A percentile compares a stretch with the other conserved stretches of the same genome.
These are phyloP conservation scores for Eremobia ochroleuca DNA, from an alignment of 2,888 invertebrate genomes.

Conservation along the genomic window DNA sequence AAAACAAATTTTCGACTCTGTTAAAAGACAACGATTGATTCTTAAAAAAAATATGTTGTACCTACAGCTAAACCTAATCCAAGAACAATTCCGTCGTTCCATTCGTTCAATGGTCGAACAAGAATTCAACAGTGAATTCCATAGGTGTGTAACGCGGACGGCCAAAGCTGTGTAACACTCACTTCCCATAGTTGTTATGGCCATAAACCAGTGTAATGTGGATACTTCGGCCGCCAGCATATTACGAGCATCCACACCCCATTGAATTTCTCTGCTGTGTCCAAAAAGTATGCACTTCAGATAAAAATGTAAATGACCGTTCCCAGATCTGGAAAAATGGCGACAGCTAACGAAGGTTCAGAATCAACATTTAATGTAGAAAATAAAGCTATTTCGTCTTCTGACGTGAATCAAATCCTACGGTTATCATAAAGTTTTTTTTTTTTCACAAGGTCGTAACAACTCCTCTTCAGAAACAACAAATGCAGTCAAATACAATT, in stretches of 20 bases:
- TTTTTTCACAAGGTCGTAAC: background rate
- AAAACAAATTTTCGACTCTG: background rate
- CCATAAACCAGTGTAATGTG: conserved; percentile 47
- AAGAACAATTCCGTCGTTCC: conserved; percentile 12
- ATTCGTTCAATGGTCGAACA: conserved; percentile 8
- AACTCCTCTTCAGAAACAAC: background rate
- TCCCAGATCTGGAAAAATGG: background rate
- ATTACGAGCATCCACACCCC: conserved; percentile 42
- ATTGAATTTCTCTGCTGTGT: conserved; percentile 15
- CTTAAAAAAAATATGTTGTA: background rate
- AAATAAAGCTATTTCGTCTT: background rate
- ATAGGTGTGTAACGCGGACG: conserved; percentile 37
- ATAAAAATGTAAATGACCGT: background rate
- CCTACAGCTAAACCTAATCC: background rate
- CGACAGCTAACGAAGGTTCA: background rate
- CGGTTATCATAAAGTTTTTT: background rate
- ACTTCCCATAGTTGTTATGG: conserved; percentile 22
- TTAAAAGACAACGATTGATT: background rate
- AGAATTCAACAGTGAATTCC: conserved; percentile 40
- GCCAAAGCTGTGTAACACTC: conserved; percentile 33
- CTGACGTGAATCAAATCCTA: background rate
- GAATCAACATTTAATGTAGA: background rate
- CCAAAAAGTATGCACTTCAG: conserved; percentile 8
- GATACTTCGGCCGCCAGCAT: conserved; percentile 23
- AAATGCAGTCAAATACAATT: background rate